phyloP scores from a whole-genome alignment of 1,140 invertebrate species.

The Maniola jurtina region DNA sequence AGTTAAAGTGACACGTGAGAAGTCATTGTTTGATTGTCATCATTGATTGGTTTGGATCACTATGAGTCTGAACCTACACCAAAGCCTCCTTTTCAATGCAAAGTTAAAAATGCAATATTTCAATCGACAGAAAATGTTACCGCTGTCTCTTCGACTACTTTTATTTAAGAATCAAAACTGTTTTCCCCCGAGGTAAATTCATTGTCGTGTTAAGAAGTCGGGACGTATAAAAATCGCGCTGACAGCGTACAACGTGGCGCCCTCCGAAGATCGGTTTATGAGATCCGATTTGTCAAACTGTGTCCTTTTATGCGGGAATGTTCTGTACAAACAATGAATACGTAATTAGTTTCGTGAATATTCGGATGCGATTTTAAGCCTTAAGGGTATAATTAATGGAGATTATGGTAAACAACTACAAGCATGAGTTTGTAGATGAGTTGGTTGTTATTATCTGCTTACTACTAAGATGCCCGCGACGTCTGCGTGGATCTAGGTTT shows the following conservation, averaged over 20 bases:
- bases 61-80: too few relatives aligned
- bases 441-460: too few relatives aligned
- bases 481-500: not conserved
- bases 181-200: slow-evolving; percentile 26
- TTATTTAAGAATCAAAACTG: slow-evolving; percentile 1
- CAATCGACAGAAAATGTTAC: not conserved
- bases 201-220: slow-evolving; percentile 35
- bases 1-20: too few relatives aligned
- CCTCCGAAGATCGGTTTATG: slow-evolving; percentile 41
- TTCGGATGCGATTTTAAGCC: slow-evolving; percentile 25
- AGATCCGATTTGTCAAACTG: slow-evolving; percentile 48
- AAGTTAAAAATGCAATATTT: not conserved
- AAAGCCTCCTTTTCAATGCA: too few relatives aligned
- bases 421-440: not conserved
- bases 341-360: slow-evolving; percentile 31
- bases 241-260: slow-evolving; percentile 49
- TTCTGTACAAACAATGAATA: slow-evolving; percentile 35
- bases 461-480: too few relatives aligned
- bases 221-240: slow-evolving; percentile 54
- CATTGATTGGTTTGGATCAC: too few relatives aligned
- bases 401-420: slow-evolving; percentile 21
- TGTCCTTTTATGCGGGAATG: slow-evolving; percentile 27
- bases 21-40: too few relatives aligned
- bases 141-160: not conserved
- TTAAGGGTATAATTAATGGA: slow-evolving; percentile 14